phyloP scores from a whole-genome alignment of 2,113 vertebrate species.

The Vanacampus margaritifer region DNA sequence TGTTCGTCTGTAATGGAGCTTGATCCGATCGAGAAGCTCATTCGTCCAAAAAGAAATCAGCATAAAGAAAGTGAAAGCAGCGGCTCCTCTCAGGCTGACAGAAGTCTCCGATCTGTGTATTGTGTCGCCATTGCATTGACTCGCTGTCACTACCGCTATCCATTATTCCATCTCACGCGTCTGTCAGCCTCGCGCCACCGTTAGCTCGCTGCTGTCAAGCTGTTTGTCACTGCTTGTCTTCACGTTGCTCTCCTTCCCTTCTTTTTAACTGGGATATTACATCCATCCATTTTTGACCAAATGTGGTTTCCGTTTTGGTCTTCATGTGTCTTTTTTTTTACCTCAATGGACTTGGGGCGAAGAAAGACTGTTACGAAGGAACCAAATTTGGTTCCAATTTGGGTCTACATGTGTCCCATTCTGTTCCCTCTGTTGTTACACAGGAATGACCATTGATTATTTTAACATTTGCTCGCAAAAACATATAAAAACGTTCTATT shows the following conservation, averaged over 20 bases:
- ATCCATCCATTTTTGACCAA: background rate
- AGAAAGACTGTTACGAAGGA: background rate
- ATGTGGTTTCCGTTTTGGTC: too few species aligned
- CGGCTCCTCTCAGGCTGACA: conserved; percentile 6
- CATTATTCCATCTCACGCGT: conserved; percentile 44
- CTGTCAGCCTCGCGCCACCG: conserved; percentile 36
- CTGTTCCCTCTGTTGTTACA: background rate
- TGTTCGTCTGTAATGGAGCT: background rate
- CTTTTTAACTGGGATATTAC: conserved; percentile 4
- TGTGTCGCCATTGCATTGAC: conserved; percentile 45
- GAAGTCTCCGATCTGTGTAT: conserved; percentile 34
- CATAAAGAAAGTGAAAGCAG: conserved; percentile 4
- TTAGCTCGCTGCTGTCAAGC: conserved; percentile 58
- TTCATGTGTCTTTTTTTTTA: too few species aligned
- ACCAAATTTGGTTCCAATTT: background rate
- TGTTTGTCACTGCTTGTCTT: conserved; percentile 28
- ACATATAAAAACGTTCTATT: too few species aligned
- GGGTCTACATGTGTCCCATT: background rate
- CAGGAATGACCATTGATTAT: background rate
- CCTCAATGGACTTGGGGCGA: too few species aligned
- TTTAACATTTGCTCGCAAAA: too few species aligned
- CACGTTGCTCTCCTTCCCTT: conserved; percentile 26
- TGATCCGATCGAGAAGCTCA: conserved; percentile 3
- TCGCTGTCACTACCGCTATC: conserved; percentile 49
- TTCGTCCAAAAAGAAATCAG: conserved; percentile 23